phyloP scores from a whole-genome alignment of 1,140 invertebrate genomes.

The Chironomus tepperi region DNA sequence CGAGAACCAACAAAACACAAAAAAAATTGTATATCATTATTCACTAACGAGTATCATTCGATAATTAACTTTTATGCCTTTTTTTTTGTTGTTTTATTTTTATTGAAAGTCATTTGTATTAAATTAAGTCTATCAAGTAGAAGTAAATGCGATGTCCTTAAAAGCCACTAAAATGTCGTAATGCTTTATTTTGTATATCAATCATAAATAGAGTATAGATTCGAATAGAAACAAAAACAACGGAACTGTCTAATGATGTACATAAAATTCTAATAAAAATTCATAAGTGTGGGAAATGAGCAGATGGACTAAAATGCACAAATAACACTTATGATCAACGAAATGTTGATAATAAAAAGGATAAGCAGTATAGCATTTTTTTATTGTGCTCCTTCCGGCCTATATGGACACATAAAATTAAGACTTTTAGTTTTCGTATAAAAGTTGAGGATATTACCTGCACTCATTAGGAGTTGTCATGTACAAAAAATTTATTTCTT shows the following conservation, averaged over 20 bases:
- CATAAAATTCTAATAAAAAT: constrained; percentile 15
- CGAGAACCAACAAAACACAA: too few species aligned
- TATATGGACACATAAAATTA: not conserved
- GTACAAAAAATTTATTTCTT: not conserved
- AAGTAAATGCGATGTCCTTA: too few species aligned
- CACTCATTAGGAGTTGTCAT: constrained; percentile 12
- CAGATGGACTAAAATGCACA: constrained; percentile 6
- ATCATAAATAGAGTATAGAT: too few species aligned
- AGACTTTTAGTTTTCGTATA: not conserved
- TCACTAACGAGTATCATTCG: too few species aligned
- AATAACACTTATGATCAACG: constrained; percentile 13
- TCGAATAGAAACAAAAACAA: not conserved
- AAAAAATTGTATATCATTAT: too few species aligned
- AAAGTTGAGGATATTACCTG: not conserved
- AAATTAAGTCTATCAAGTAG: too few species aligned
- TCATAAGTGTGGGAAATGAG: constrained; percentile 6
- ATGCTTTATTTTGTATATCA: too few species aligned
- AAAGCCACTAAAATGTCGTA: too few species aligned
- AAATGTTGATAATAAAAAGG: not conserved
- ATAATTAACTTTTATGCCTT: too few species aligned
- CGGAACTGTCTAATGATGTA: not conserved
- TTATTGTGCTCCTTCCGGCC: not conserved
- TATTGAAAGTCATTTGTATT: too few species aligned
- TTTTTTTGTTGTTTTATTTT: too few species aligned
- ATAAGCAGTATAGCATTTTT: not conserved